Base-by-base conservation (phyloP, 2,888 invertebrate species). In the Scotopteryx bipunctaria region DNA sequence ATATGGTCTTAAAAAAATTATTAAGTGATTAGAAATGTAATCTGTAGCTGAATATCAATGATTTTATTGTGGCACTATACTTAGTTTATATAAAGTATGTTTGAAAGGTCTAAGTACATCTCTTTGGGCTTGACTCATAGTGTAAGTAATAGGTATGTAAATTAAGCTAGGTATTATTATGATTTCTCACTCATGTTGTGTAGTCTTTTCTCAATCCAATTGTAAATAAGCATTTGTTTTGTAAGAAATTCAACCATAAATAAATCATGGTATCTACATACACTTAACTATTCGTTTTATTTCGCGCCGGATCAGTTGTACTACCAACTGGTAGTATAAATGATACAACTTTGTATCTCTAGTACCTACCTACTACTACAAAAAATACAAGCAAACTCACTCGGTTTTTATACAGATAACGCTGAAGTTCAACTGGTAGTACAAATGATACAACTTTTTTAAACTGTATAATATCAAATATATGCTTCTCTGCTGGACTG, bases 51-150 rank as follows among this genome's bases (percentile, higher is more conserved):
- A 23, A 6, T 2, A 23, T n/a, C 23, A 8, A 9, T 5, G 27
- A 9, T 27, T 27, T 9, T 27, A 11, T n/a, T n/a, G n/a, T n/a
- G n/a, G n/a, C n/a, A n/a, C n/a, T n/a, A n/a, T 13, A 29, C 8
- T 27, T 27, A 25, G 23, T 37, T 16, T 15, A 25, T 5, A 27
- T 6, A 27, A 16, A 5, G 40, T 17, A n/a, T 38, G 11, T 15
- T n/a, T 43, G 27, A 9, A 31, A 38, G 25, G 21, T 55, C 21
- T 21, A 23, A 64, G 58, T 49, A 48, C 25, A 65, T 79, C 80
- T 81, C 80, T 78, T 79, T 77, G 80, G 80, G 80, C 79, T 77
- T 67, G 71, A 75, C 65, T 63, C 59, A 49, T 69, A 67, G 61
- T 66, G 50, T 59, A 60, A 53, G 49, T 71, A 70, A 62, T 16